Base-by-base conservation (phyloP, 1,140 invertebrate species). In the Apis mellifera region DNA sequence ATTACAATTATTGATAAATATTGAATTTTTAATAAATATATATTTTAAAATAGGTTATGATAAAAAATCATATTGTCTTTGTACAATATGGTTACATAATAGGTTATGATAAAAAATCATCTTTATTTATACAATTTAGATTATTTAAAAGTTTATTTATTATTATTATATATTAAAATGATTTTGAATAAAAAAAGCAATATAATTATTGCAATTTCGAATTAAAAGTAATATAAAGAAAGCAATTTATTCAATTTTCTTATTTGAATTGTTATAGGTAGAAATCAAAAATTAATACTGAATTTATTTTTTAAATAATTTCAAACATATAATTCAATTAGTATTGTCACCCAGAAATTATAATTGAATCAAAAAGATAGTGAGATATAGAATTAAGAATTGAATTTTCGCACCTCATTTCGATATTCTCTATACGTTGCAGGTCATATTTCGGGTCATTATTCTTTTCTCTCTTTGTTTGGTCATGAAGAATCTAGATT, bases 341-440 rank as follows among this genome's bases (percentile, higher is more conserved):
- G 42, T 62, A 60, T 57, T 23, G 52, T n/a, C 59, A 42, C 68
- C 19, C 13, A 13, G 55, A 50, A 42, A 42, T 42, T 42, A 54
- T 54, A 66, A 73, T 78, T 60, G 69, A 19, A 68, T 13, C 13
- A 32, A 55, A 59, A 57, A 17, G 19, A 8, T 21, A n/a, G 19
- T 13, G n/a, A 15, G 70, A 66, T 50, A 48, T 26, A 52, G 70
- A 75, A 84, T 84, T 84, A 82, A 84, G 65, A 54, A 73, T 82
- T 72, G 78, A 32, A 76, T 60, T 62, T 77, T 73, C 48, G 50
- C 59, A 66, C 72, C 74, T 78, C 57, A 42, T 54, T 73, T 77
- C 23, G 69, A 70, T 78, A 32, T 76, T 70, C 66, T 3, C 23
- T 72, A 62, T n/a, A 50, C 21, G 15, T 9, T 32, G 15, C 26